Evolutionary conservation across 2,797 vertebrate species (phyloP), one percentile per base, ranked within the genome.

Genomic region (Sebastes iracundus): DNA sequence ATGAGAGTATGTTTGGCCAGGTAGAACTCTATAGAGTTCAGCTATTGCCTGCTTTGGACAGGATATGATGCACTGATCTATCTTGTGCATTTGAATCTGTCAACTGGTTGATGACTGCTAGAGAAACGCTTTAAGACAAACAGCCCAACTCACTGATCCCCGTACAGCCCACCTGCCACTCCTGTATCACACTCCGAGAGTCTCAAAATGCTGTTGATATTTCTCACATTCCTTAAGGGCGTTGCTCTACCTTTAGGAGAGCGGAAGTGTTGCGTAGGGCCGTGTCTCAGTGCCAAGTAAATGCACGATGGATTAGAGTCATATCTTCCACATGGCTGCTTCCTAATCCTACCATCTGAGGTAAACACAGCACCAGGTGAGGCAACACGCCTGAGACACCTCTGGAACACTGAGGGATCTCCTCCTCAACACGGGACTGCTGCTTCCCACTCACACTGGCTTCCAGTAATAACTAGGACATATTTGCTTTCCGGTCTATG

Each of bases 311-410:
- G 93, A 93, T 95, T 95, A 94, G 58, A 89, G 79, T 82, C 90
- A 84, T 93, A 92, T 92, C 90, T 93, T 92, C 90, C 90, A 93
- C 90, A 93, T 86, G 93, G 91, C 91, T 92, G 87, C 79, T 64
- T 84, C 76, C 87, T 94, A 94, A 95, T 94, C 94, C 93, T 13
- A 90, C 89, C 91, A 93, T 95, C 94, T 95, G 93, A 92, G 88
- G 90, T 93, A 94, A 93, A 95, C 81, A 94, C 82, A 83, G 73
- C 77, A 88, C 87, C 92, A 95, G 94, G 92, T 95, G 94, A 95
- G 88, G 93, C 86, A 93, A 91, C 89, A 85, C 69, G 74, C 71
- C 90, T 88, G 84, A 92, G 85, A 88, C 88, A 86, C 89, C 90
- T 81, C 85, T 90, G 80, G 72, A 89, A 80, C 83, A 76, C 78